A percentile compares a stretch with the other conserved stretches of the same genome.
Evolutionary conservation across 2,888 invertebrate genomes (phyloP).

Genomic region (Leptinotarsa tumamoca): DNA sequence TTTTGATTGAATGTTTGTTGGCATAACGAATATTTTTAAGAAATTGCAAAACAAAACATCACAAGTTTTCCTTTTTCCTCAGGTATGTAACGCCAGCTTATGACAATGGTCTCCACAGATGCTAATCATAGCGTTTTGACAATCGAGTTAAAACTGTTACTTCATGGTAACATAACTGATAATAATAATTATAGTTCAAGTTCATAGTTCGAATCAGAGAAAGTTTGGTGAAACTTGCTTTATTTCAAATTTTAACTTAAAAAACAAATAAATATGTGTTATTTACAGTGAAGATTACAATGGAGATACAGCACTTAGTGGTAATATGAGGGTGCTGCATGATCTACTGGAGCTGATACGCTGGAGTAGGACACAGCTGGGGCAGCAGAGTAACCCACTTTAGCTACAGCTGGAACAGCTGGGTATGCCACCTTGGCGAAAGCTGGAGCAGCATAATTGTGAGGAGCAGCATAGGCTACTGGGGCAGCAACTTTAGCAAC

Average conservation of each 20-base stretch:
- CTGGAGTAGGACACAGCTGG: conserved; percentile 49
- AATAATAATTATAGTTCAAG: background rate
- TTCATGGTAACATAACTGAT: too few relatives aligned
- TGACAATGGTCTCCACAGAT: too few relatives aligned
- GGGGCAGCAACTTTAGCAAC: conserved; percentile 59
- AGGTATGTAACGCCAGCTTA: too few relatives aligned
- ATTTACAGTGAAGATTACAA: background rate
- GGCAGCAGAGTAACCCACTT: conserved; percentile 43
- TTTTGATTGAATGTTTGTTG: too few relatives aligned
- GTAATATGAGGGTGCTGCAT: conserved; percentile 46
- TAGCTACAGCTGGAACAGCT: conserved; percentile 28
- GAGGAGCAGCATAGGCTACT: conserved; percentile 38
- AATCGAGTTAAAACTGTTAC: too few relatives aligned
- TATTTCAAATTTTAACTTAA: background rate
- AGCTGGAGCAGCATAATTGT: conserved; percentile 37
- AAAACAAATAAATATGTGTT: conserved; percentile 1
- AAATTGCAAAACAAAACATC: too few relatives aligned
- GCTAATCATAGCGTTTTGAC: too few relatives aligned
- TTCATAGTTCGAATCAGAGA: background rate
- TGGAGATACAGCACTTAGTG: conserved; percentile 64
- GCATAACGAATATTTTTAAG: too few relatives aligned
- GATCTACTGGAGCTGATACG: conserved; percentile 45
- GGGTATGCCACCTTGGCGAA: conserved; percentile 48
- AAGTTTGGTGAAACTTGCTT: background rate
- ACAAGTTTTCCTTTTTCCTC: background rate